Percentiles rank a stretch among this genome's conserved stretches.
These are phyloP conservation scores for Chaunax sp. DNA, from an alignment of 2,797 vertebrate genomes.

Conservation along the genomic window DNA sequence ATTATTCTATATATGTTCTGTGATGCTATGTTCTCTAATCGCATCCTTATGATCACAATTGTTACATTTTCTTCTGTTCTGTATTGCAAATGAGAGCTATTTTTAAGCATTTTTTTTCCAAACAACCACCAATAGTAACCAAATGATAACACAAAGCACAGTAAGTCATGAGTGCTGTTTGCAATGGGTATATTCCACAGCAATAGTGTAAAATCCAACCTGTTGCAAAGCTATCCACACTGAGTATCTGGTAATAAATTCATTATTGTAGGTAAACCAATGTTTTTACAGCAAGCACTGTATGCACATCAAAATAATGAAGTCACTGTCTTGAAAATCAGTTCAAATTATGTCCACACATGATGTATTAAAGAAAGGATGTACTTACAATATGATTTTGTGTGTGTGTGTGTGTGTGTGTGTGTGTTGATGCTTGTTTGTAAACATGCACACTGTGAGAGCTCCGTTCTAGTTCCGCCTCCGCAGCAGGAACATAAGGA, in stretches of 20 bases:
- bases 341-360: conserved; percentile 53
- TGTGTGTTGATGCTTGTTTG: conserved; percentile 21
- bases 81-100: neutral
- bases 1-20: too few relatives aligned
- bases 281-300: conserved; percentile 48
- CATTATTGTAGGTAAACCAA: conserved; percentile 27
- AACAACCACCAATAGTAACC: conserved; percentile 19
- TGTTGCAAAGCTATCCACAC: conserved; percentile 34
- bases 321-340: conserved; percentile 39
- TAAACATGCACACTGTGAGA: conserved; percentile 44
- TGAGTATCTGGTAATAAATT: conserved; percentile 6
- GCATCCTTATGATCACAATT: conserved; percentile 32
- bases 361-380: conserved; percentile 32
- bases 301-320: conserved; percentile 66
- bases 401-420: conserved; percentile 12
- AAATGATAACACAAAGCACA: conserved; percentile 43
- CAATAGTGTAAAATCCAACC: conserved; percentile 52
- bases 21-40: neutral
- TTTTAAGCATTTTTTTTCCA: conserved; percentile 6
- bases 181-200: conserved; percentile 49
- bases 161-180: conserved; percentile 22
- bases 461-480: conserved; percentile 76
- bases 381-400: conserved; percentile 7
- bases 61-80: neutral
- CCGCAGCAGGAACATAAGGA: conserved; percentile 89